phyloP scores from a whole-genome alignment of 2,113 vertebrate genomes.

The Pardalotus punctatus region DNA sequence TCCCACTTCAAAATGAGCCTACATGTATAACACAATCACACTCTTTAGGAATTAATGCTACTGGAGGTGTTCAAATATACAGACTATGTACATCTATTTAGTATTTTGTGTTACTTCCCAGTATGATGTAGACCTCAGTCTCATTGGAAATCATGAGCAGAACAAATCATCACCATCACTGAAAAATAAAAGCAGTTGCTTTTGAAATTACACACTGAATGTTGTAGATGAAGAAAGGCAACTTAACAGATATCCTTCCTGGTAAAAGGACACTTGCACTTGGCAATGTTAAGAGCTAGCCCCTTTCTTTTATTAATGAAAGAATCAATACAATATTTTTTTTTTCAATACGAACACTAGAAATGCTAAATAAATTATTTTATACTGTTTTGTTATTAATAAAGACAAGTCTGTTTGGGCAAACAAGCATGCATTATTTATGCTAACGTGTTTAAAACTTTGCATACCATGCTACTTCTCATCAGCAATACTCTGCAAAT shows the following conservation, averaged over 20 bases:
- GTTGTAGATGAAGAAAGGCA: neutral
- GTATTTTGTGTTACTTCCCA: neutral
- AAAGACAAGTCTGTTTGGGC: neutral
- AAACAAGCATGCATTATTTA: neutral
- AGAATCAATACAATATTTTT: neutral
- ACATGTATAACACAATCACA: neutral
- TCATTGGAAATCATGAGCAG: neutral
- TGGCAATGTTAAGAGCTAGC: neutral
- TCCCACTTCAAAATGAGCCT: neutral
- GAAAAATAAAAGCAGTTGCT: neutral
- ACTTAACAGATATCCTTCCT: neutral
- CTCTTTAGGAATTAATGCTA: neutral
- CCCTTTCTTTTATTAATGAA: neutral
- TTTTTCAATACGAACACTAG: neutral
- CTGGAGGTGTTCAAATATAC: neutral
- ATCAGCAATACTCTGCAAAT: neutral
- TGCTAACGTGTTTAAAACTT: neutral
- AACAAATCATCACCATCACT: neutral
- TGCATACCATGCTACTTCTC: neutral
- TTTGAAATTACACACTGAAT: neutral
- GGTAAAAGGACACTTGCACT: neutral
- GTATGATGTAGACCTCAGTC: neutral
- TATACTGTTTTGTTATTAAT: neutral
- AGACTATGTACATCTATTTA: neutral
- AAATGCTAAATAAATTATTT: neutral